Evolutionary conservation across 2,113 vertebrate species (phyloP).

Genomic region (Rhinichthys klamathensis): DNA sequence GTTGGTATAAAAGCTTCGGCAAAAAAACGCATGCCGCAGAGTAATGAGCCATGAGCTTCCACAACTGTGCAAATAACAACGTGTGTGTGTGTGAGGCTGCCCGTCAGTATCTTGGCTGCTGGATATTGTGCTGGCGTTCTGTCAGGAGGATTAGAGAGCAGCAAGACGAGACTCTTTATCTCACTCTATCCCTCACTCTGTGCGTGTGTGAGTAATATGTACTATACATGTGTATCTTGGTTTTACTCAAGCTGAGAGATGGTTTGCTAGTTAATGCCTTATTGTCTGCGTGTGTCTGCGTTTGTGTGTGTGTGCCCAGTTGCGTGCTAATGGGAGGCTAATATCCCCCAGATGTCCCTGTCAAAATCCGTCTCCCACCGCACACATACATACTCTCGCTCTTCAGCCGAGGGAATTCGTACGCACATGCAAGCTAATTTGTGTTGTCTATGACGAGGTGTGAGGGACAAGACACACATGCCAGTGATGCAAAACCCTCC

Average conservation of each 20-base stretch:
- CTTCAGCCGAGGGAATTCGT: conserved; percentile 15
- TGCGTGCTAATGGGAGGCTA: conserved; percentile 55
- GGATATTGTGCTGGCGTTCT: conserved; percentile 49
- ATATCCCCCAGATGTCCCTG: conserved; percentile 59
- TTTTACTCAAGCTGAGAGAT: conserved; percentile 2
- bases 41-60: conserved; percentile 57
- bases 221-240: conserved; percentile 14
- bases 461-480: conserved; percentile 17
- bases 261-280: conserved; percentile 33
- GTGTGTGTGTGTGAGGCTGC: conserved; percentile 21
- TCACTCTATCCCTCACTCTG: conserved; percentile 23
- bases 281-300: conserved; percentile 38
- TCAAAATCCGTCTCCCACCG: conserved; percentile 38
- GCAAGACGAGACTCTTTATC: conserved; percentile 35
- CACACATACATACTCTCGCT: conserved; percentile 9
- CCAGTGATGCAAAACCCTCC: conserved; percentile 20
- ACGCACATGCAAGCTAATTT: conserved; percentile 39
- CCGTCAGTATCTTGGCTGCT: conserved; percentile 55
- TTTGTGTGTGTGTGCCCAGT: conserved; percentile 45
- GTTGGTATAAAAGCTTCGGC: conserved; percentile 54
- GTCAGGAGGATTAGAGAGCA: conserved; percentile 48
- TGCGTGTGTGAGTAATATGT: conserved; percentile 4
- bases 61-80: conserved; percentile 46
- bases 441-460: conserved; percentile 44
- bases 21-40: conserved; percentile 64